These are phyloP conservation scores for Abramis brama DNA, from an alignment of 2,113 vertebrate species.

Conservation along the genomic window DNA sequence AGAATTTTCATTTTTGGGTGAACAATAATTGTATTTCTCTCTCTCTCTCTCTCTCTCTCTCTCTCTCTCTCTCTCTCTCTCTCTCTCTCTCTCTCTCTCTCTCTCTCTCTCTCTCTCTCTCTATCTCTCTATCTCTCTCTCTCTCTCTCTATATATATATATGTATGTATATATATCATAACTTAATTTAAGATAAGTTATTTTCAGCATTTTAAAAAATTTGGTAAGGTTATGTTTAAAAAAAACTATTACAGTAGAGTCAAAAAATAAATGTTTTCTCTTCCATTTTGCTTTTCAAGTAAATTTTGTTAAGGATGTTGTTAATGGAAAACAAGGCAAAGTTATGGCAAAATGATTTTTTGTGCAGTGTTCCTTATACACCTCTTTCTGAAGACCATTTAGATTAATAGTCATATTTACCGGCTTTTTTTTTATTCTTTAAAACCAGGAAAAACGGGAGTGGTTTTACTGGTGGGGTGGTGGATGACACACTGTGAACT, in stretches of 20 bases:
- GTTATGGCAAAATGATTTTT: background rate
- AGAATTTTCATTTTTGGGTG: too few species aligned
- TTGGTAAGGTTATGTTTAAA: too few species aligned
- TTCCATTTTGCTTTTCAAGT: background rate
- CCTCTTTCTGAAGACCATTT: background rate
- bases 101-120: too few species aligned
- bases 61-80: too few species aligned
- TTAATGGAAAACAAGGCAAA: background rate
- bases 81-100: too few species aligned
- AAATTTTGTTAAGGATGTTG: background rate
- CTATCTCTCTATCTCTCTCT: too few species aligned
- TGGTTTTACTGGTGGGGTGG: conserved; percentile 23
- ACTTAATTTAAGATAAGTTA: too few species aligned
- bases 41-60: too few species aligned
- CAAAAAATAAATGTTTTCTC: background rate
- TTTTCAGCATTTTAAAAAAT: too few species aligned
- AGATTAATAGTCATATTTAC: background rate
- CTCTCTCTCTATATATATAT: too few species aligned
- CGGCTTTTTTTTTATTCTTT: background rate
- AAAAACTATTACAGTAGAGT: background rate
- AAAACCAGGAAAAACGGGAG: conserved; percentile 48
- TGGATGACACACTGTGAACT: conserved; percentile 61
- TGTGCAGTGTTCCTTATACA: background rate
- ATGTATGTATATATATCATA: too few species aligned
- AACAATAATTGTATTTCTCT: too few species aligned